Conservation (phyloP, 2,888 invertebrate genomes). For the Clunio marinus region DNA sequence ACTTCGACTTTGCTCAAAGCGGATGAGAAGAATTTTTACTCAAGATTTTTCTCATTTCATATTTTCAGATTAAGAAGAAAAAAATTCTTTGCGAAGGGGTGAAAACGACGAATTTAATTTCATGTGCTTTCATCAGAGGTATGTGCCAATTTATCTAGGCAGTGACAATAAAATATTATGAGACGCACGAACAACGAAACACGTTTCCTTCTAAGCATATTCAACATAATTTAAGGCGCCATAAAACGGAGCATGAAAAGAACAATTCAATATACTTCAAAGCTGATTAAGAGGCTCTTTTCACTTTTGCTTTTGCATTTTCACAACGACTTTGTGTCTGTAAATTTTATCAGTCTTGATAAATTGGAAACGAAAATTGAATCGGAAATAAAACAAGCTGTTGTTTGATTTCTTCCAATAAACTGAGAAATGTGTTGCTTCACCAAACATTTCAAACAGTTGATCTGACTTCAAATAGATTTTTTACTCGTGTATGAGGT, state of each 20-base stretch:
- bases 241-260: neutral
- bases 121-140: neutral
- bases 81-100: neutral
- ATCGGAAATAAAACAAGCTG: slow-evolving; percentile 23
- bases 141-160: neutral
- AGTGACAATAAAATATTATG: neutral
- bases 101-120: neutral
- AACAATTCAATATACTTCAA: neutral
- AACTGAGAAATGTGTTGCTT: neutral
- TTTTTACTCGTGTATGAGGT: neutral
- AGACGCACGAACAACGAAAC: neutral
- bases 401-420: slow-evolving; percentile 33
- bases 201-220: neutral
- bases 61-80: no score
- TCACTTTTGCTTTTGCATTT: neutral
- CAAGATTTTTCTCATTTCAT: no score
- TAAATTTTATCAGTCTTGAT: neutral
- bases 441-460: neutral
- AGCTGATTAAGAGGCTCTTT: slow-evolving; percentile 13
- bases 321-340: neutral
- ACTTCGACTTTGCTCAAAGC: neutral
- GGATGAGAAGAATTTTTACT: neutral
- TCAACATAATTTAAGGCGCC: neutral
- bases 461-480: neutral
- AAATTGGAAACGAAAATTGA: slow-evolving; percentile 18